Evolutionary conservation across 2,113 vertebrate species (phyloP).

Genomic region (Picathartes gymnocephalus): DNA sequence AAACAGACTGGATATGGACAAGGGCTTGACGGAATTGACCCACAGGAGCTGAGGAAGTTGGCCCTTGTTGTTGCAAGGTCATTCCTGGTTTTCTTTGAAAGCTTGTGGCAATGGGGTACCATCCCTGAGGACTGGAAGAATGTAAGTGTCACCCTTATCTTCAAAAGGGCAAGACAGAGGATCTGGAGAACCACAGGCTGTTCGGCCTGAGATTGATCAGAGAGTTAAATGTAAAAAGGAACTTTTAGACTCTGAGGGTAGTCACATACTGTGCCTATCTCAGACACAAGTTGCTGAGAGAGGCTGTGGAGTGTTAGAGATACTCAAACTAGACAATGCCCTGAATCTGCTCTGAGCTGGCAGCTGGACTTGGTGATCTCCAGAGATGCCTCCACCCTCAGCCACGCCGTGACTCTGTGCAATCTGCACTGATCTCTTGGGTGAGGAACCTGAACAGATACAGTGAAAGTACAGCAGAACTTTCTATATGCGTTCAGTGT

Average conservation of each 20-base stretch:
- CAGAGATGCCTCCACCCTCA: neutral
- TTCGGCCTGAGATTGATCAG: neutral
- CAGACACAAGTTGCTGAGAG: neutral
- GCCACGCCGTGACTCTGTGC: neutral
- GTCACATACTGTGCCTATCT: neutral
- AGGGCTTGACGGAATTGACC: neutral
- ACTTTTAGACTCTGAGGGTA: neutral
- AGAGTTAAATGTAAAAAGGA: neutral
- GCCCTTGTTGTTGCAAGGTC: neutral
- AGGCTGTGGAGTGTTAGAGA: neutral
- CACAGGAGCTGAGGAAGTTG: neutral
- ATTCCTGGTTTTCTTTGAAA: neutral
- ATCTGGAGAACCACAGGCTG: neutral
- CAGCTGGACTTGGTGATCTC: neutral
- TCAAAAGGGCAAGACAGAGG: neutral
- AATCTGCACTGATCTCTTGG: neutral
- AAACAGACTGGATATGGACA: neutral
- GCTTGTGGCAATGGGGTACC: neutral
- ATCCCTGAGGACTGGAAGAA: neutral
- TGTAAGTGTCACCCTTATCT: neutral
- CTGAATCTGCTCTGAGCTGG: neutral
- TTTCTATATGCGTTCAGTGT: fast-evolving
- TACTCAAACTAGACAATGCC: neutral
- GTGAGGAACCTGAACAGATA: neutral
- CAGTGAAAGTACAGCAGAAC: neutral